Conservation (phyloP, 1,140 invertebrate genomes). For the Drosophila kepulauana region DNA sequence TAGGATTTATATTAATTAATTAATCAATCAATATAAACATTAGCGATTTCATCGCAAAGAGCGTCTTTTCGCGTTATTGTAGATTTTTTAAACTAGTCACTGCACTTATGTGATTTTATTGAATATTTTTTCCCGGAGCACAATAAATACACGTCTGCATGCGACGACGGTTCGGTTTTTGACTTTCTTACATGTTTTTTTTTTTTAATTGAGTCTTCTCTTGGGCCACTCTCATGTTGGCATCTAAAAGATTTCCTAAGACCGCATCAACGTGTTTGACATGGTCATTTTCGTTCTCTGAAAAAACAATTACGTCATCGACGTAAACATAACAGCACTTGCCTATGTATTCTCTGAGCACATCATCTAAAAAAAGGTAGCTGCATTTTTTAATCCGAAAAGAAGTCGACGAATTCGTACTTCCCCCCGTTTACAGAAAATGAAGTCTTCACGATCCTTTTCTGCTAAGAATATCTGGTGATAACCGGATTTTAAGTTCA, state of each 20-base stretch:
- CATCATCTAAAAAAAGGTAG: constrained; percentile 4
- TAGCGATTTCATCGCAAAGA: no score
- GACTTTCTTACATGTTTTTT: no score
- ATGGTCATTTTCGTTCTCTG: background rate
- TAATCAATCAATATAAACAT: no score
- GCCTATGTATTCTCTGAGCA: background rate
- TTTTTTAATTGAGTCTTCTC: background rate
- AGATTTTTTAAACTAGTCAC: no score
- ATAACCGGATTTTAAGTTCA: constrained; percentile 18
- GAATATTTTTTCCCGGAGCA: no score
- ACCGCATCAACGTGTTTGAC: background rate
- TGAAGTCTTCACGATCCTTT: background rate
- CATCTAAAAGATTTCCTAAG: background rate
- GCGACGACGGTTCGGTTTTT: no score
- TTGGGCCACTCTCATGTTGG: constrained; percentile 1
- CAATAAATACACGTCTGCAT: no score
- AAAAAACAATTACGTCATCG: constrained; percentile 1
- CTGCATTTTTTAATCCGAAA: constrained; percentile 28
- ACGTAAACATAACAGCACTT: constrained; percentile 2
- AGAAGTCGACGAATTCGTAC: constrained; percentile 23
- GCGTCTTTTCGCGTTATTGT: no score
- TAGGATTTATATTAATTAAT: no score
- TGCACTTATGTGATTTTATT: no score
- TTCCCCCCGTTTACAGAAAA: constrained; percentile 24
- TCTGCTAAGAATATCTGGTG: constrained; percentile 22